These are phyloP conservation scores for Drosophila affinis DNA, from an alignment of 2,888 invertebrate genomes.

Conservation along the genomic window DNA sequence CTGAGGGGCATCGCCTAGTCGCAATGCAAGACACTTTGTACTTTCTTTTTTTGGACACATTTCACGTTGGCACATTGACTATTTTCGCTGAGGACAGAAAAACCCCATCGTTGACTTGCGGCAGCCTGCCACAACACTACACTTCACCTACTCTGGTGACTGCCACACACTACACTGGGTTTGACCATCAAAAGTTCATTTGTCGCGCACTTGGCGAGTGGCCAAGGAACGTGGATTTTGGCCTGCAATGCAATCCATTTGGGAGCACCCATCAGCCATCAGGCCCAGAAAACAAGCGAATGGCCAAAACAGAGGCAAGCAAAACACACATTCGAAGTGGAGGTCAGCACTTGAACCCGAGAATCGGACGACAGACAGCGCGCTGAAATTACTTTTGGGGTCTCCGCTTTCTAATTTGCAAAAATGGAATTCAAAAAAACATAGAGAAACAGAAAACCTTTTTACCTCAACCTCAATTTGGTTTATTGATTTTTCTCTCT, in stretches of 20 bases:
- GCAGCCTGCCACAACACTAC: no score
- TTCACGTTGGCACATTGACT: no score
- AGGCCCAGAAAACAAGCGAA: slow-evolving; percentile 11
- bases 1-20: not conserved
- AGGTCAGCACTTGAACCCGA: slow-evolving; percentile 53
- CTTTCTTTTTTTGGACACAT: no score
- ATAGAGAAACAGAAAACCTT: slow-evolving; percentile 39
- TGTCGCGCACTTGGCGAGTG: slow-evolving; percentile 54
- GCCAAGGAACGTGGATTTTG: slow-evolving; percentile 50
- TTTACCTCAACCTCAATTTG: slow-evolving; percentile 54
- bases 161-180: slow-evolving; percentile 8
- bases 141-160: slow-evolving; percentile 6
- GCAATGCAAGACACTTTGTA: not conserved
- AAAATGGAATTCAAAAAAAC: slow-evolving; percentile 59
- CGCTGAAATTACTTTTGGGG: slow-evolving; percentile 56
- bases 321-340: slow-evolving; percentile 36
- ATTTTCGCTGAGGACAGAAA: not conserved
- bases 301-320: slow-evolving; percentile 3
- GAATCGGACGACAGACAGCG: slow-evolving; percentile 50
- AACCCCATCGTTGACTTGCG: not conserved
- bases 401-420: slow-evolving; percentile 74
- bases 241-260: slow-evolving; percentile 39
- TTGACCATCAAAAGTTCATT: slow-evolving; percentile 39
- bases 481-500: slow-evolving; percentile 53
- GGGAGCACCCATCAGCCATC: slow-evolving; percentile 43